Percentiles rank a stretch among this genome's conserved stretches.
phyloP scores from a whole-genome alignment of 2,113 vertebrate genomes.

The Nycticorax nycticorax region DNA sequence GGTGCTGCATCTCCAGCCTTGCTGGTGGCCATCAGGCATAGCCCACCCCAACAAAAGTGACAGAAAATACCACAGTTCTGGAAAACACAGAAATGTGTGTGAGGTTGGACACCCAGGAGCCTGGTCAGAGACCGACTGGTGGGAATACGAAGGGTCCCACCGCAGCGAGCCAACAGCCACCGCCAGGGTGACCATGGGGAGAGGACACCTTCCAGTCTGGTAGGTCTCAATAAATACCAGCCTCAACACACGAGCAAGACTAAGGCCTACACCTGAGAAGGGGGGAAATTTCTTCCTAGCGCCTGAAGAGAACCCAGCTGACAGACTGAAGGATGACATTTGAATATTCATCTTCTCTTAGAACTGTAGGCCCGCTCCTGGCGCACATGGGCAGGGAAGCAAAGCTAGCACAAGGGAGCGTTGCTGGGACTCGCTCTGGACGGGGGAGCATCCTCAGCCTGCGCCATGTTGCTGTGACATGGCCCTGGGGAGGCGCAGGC shows the following conservation, averaged over 20 bases:
- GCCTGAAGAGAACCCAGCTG: background rate
- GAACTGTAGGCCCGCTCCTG: background rate
- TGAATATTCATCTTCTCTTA: background rate
- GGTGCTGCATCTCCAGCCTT: background rate
- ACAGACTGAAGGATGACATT: background rate
- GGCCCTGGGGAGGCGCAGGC: too few relatives aligned
- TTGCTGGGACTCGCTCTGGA: background rate
- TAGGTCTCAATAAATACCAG: background rate
- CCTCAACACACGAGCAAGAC: background rate
- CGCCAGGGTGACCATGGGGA: too few relatives aligned
- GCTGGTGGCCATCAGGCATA: background rate
- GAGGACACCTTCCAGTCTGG: background rate
- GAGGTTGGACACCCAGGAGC: background rate
- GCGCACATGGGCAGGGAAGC: background rate
- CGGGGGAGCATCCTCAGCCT: background rate
- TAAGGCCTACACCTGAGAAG: too few relatives aligned
- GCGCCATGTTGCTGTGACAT: background rate
- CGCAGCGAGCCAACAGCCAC: background rate
- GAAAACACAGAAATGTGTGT: background rate
- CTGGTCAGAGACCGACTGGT: rapidly evolving
- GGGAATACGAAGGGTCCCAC: background rate
- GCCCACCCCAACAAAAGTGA: background rate
- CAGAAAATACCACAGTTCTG: background rate
- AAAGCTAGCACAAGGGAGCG: background rate
- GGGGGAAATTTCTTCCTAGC: background rate